Percentiles rank a stretch among this genome's conserved stretches.
Conservation (phyloP, 2,113 vertebrate genomes). For the Cricetomys ansorgei region DNA sequence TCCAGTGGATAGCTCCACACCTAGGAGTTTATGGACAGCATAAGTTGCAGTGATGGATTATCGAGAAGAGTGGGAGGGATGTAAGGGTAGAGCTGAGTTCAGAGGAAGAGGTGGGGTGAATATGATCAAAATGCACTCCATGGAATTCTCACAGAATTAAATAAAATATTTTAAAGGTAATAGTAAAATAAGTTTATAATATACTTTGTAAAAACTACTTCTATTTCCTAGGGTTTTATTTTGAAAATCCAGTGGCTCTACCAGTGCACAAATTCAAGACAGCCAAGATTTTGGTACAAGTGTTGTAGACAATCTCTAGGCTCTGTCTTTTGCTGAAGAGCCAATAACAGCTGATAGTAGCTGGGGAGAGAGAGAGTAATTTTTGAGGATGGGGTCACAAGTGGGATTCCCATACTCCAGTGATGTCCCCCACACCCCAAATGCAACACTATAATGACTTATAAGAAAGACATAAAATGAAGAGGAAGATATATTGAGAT, state of each 20-base stretch:
- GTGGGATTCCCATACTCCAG: neutral
- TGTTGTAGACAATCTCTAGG: too few relatives aligned
- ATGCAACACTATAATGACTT: neutral
- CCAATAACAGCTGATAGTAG: neutral
- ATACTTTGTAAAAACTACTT: neutral
- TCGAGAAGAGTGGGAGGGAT: neutral
- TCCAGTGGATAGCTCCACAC: neutral
- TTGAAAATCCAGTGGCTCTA: neutral
- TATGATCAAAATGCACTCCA: neutral
- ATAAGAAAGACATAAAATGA: neutral
- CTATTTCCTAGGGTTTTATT: neutral
- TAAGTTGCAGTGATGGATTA: neutral
- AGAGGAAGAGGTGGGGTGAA: too few relatives aligned
- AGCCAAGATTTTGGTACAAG: neutral
- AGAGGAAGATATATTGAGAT: neutral
- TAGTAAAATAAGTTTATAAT: slow-evolving; percentile 6
- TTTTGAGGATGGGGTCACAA: too few relatives aligned
- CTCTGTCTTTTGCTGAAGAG: neutral
- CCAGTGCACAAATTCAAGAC: neutral
- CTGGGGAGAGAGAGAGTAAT: neutral
- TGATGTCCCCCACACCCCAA: neutral
- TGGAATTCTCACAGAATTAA: neutral
- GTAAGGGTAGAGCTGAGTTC: neutral
- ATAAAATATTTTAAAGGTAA: neutral
- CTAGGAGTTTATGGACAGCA: neutral